These are phyloP conservation scores for Python bivittatus DNA, from an alignment of 2,113 vertebrate species.

Conservation along the genomic window DNA sequence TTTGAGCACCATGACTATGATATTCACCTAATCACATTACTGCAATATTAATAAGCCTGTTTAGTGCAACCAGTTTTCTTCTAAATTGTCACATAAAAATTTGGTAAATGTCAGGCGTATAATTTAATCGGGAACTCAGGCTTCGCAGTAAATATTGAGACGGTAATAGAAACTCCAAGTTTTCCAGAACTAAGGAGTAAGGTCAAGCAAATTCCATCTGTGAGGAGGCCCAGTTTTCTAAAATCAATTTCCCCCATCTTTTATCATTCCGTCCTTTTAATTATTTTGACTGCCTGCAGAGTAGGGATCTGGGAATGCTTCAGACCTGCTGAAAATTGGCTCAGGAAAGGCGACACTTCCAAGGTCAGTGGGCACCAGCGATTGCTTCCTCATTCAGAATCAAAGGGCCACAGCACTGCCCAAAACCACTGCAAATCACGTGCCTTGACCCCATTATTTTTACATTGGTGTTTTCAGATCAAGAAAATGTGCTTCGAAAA, in stretches of 20 bases:
- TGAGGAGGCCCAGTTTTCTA: conserved; percentile 4
- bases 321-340: not conserved
- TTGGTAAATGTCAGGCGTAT: conserved; percentile 75
- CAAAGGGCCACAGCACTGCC: not conserved
- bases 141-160: conserved; percentile 32
- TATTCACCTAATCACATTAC: conserved; percentile 59
- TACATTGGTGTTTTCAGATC: not conserved
- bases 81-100: conserved; percentile 72
- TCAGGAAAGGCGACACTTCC: not conserved
- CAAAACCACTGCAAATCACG: too few relatives aligned
- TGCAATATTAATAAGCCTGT: conserved; percentile 68
- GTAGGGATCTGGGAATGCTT: not conserved
- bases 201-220: conserved; percentile 26
- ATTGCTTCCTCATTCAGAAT: not conserved
- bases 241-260: not conserved
- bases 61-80: conserved; percentile 61
- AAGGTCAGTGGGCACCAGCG: not conserved
- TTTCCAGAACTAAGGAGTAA: not conserved
- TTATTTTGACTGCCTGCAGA: conserved; percentile 11
- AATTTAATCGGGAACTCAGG: conserved; percentile 64
- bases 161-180: conserved; percentile 25
- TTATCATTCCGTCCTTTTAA: not conserved
- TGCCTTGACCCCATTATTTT: not conserved
- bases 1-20: conserved; percentile 36
- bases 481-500: not conserved